Base-by-base conservation (phyloP, 2,113 vertebrate species). In the Oryzias javanicus region DNA sequence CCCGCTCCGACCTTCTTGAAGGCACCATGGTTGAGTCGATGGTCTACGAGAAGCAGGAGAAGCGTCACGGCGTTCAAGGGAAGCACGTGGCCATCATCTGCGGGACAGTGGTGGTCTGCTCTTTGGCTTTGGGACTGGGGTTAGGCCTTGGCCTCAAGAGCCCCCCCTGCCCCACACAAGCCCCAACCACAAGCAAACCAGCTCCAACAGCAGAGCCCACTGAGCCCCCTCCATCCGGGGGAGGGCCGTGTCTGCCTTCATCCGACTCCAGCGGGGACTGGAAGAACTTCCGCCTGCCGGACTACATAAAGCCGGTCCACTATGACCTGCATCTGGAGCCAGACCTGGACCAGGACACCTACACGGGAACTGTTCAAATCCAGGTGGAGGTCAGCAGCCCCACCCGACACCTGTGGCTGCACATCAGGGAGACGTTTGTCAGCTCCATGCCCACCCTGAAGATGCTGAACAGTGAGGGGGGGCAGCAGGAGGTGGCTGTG, bases 311-410 rank as follows among this genome's bases (percentile, higher is more conserved):
- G 0, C 96, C 97, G 0, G 2, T 85, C 18, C 97, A 98, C 88
- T 99, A 99, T 0, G 85, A 95, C 22, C 86, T 99, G 67, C 90
- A 95, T 64, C 22, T 98, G 79, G 90, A 89, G 74, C 94, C 95
- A 0, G 68, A 94, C 78, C 62, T 99, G 79, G 86, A 84, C 0
- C 51, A 72, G 0, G 95, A 97, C 81, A 90, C 61, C 6, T 99
- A 98, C 81, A 91, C 48, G 0, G 97, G 97, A 19, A 91, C 41
- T 0, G 95, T 96, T 72, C 85, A 4, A 10, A 85, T 98, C 70
- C 82, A 84, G 4, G 56, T 98, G 52, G 19, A 47, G 17, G 59
- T 97, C 71, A 81, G 12, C 15, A 12, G 51, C 40, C 0, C 80
- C 52, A 95, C 90, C 13, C 80, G 6, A 0, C 40, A 94, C 71